Evolutionary conservation across 2,888 invertebrate species (phyloP).

Genomic region (Lepas anatifera): DNA sequence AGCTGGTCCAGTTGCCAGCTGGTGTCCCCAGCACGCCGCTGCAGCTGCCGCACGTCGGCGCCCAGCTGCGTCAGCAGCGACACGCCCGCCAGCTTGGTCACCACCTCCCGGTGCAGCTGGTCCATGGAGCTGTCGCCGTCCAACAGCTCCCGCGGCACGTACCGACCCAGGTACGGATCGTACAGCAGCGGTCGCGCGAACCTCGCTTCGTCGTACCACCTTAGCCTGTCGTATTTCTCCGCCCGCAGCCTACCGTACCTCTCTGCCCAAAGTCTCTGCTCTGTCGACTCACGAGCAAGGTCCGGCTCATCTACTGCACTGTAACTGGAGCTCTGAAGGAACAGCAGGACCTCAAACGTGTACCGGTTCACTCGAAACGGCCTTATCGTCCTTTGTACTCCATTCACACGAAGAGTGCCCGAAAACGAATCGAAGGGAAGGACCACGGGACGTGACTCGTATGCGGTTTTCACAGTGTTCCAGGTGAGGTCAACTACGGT

Average conservation of each 20-base stretch:
- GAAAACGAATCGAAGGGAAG: neutral
- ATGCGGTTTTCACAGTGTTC: neutral
- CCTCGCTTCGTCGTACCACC: neutral
- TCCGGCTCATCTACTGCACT: neutral
- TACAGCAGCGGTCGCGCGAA: neutral
- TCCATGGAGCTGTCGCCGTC: no score
- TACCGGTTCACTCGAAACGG: neutral
- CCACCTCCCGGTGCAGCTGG: neutral
- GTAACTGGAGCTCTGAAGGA: neutral
- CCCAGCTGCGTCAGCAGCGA: neutral
- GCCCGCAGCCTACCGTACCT: neutral
- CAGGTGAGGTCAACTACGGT: neutral
- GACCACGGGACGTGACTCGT: neutral
- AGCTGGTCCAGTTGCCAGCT: neutral
- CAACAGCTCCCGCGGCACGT: no score
- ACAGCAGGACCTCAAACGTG: slow-evolving; percentile 1
- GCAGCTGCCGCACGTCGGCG: slow-evolving; percentile 1
- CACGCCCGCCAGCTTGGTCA: neutral
- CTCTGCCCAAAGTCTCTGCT: no score
- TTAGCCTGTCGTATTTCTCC: neutral
- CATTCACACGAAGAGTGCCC: neutral
- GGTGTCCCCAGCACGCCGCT: neutral
- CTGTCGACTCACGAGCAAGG: no score
- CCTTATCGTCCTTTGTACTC: neutral
- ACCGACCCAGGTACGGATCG: no score